phyloP scores from a whole-genome alignment of 2,888 invertebrate species.

The Chironomus tentans region DNA sequence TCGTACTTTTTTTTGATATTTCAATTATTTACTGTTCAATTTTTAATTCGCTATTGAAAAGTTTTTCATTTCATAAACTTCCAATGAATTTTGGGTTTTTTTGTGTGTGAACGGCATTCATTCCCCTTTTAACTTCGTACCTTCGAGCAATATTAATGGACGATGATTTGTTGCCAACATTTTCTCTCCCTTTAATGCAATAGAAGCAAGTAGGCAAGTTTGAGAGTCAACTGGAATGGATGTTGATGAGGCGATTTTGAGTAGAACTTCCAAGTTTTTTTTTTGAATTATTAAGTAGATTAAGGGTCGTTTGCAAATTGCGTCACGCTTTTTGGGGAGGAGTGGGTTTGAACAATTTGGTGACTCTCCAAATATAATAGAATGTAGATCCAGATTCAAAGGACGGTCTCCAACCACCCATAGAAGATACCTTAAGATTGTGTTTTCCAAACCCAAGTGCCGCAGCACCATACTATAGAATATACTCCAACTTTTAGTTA shows the following conservation, averaged over 20 bases:
- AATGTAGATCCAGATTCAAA: no score
- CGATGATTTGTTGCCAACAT: background rate
- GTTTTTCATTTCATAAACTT: background rate
- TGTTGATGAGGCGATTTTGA: background rate
- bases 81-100: background rate
- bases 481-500: no score
- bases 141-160: background rate
- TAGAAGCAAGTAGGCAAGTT: background rate
- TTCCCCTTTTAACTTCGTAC: background rate
- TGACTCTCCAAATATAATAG: no score
- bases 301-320: no score
- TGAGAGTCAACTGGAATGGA: background rate
- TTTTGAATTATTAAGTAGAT: no score
- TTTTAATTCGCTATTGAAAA: background rate
- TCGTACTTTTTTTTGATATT: background rate
- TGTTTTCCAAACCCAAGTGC: no score
- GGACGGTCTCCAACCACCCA: no score
- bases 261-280: no score
- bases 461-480: no score
- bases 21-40: conserved; percentile 1
- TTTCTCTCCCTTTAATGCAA: background rate
- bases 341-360: no score
- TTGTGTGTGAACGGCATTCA: background rate
- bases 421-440: no score
- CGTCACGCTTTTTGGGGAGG: no score